Base-by-base conservation (phyloP, 2,888 invertebrate genomes). In the Drosophila ezoana region DNA sequence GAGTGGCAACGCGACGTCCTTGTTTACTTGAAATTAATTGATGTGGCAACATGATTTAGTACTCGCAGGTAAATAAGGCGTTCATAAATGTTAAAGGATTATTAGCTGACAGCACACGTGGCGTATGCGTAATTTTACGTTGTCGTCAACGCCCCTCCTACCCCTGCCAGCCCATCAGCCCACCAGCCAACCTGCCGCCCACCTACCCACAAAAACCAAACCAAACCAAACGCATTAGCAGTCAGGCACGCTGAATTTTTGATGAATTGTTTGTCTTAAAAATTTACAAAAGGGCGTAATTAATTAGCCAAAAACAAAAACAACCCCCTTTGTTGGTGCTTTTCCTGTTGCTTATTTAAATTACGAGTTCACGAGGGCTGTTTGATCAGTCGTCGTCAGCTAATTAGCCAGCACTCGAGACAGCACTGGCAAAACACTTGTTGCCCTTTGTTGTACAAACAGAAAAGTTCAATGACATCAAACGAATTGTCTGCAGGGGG, bases 1-100 rank as follows among this genome's bases (percentile, higher is more conserved):
- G 66, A 60, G 70, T 78, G 79, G 66, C 63, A 58, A 72, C 52
- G 65, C 57, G 63, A 61, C 60, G 62, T 61, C 57, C 72, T 84
- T 79, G 76, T 82, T 85, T 76, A 84, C 79, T 84, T 84, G 63
- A 82, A 86, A 85, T 86, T 85, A 85, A 85, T 85, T 85, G 86
- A 85, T 85, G 86, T 86, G 86, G 85, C 84, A 86, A 85, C 86
- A 86, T 85, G 85, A 85, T 85, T 85, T 85, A 85, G 86, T 85
- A 81, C 85, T 82, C 80, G 72, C 80, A 82, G 82, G 82, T 84
- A 84, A 86, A 82, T 82, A 79, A 80, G 85, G 86, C 84, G 80
- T 84, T 84, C 85, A 84, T 80, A 86, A 86, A 84, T 81, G 86
- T 72, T 84, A 86, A 85, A 85, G 85, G 86, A 86, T 85, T 85